Evolutionary conservation across 2,888 invertebrate species (phyloP).

Genomic region (Hyposoter didymator): DNA sequence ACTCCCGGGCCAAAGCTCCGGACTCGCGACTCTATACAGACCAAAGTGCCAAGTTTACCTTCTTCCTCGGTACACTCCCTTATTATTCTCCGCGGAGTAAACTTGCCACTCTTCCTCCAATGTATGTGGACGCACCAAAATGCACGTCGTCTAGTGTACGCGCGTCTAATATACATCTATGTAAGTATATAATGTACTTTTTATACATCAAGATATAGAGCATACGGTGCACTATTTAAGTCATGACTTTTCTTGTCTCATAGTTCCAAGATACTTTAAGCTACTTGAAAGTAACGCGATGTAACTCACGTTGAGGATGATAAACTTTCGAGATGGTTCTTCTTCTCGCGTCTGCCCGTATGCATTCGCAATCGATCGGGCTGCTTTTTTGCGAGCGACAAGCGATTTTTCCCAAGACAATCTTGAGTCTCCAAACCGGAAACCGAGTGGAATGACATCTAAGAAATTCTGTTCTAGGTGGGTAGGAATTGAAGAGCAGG

Average conservation of each 20-base stretch:
- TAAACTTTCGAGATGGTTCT: constrained; percentile 59
- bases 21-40: constrained; percentile 13
- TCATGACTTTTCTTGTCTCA: constrained; percentile 66
- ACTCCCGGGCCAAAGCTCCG: constrained; percentile 39
- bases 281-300: constrained; percentile 64
- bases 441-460: constrained; percentile 19
- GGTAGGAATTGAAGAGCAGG: constrained; percentile 7
- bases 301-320: constrained; percentile 61
- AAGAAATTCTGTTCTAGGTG: constrained; percentile 59
- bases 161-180: background rate
- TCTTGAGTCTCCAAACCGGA: constrained; percentile 47
- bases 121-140: constrained; percentile 38
- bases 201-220: constrained; percentile 29
- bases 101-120: constrained; percentile 68
- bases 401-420: constrained; percentile 33
- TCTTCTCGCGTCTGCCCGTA: constrained; percentile 29
- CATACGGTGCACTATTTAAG: constrained; percentile 59
- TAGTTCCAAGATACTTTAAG: constrained; percentile 66
- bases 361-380: constrained; percentile 64
- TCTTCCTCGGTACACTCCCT: constrained; percentile 59
- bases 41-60: constrained; percentile 70
- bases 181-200: constrained; percentile 26
- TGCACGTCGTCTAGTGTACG: constrained; percentile 15
- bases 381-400: constrained; percentile 15
- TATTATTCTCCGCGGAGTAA: constrained; percentile 70